A percentile compares a stretch with the other conserved stretches of the same genome.
phyloP scores from a whole-genome alignment of 2,797 vertebrate genomes.

The Vireo griseus region DNA sequence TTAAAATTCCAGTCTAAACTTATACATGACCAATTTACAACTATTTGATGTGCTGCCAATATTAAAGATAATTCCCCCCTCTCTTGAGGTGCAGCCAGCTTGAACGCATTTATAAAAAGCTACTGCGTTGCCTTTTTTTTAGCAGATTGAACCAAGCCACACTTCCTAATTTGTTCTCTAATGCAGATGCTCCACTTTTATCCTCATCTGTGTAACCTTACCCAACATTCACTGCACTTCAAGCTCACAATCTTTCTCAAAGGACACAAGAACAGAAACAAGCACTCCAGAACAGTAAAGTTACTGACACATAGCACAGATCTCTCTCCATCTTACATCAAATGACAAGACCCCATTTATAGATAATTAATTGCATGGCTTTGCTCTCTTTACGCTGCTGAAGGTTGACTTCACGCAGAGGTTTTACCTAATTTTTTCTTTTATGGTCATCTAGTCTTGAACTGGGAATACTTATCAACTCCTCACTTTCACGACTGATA shows the following conservation, averaged over 20 bases:
- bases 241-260: not conserved
- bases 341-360: not conserved
- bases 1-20: not conserved
- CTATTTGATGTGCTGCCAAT: conserved; percentile 11
- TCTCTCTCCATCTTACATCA: not conserved
- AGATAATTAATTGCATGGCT: not conserved
- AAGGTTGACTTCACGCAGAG: not conserved
- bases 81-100: not conserved
- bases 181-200: not conserved
- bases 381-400: not conserved
- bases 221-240: not conserved
- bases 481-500: not conserved
- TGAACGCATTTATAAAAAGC: not conserved
- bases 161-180: not conserved
- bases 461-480: not conserved
- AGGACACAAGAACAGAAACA: not conserved
- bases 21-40: not conserved
- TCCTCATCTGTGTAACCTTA: not conserved
- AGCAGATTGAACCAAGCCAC: not conserved
- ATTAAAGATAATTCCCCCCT: not conserved
- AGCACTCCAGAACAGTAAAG: not conserved
- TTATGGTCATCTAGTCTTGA: not conserved
- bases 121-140: not conserved
- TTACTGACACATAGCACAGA: not conserved
- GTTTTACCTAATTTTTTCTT: not conserved